Base-by-base conservation (phyloP, 2,113 vertebrate species). In the Lamprologus lemairii region DNA sequence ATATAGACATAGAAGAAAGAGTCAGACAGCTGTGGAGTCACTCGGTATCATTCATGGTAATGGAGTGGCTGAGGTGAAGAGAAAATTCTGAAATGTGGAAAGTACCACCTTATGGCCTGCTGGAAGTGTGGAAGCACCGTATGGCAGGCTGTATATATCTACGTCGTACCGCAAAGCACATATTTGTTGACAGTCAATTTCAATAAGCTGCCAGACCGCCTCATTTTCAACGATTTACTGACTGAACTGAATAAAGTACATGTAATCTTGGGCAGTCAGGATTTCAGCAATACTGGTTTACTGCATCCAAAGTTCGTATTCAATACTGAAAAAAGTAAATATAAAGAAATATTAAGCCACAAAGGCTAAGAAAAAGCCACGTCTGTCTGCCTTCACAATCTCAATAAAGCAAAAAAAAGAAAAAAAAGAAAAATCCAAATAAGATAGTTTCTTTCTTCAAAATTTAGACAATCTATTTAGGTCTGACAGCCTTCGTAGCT, bases 101-200 rank as follows among this genome's bases (percentile, higher is more conserved):
- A 84, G 82, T 31, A 60, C 28, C 8, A 75, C 86, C 78, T 87
- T 88, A 80, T 73, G 85, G 57, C 31, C 33, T n/a, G 63, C n/a
- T 28, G 2, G 51, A 81, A 60, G 26, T 35, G 31, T 35, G 10
- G 35, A 78, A 23, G 45, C 54, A 23, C 49, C 9, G 6, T 21
- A 51, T 19, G 81, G 35, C 7, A 58, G 73, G 86, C 51, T 60
- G 73, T 37, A 88, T 91, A 88, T 89, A 92, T 89, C 86, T 81
- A 81, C 13, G 35, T 88, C 58, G 65, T 45, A 83, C 40, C 49
- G 21, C 81, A 65, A 17, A 42, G 68, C 53, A 82, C 81, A 82
- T 78, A 88, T 87, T 79, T 87, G 83, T 86, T 88, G 86, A 91
- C 91, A 88, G 88, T 53, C 84, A 60, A 54, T 90, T 89, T 87